Evolutionary conservation across 1,140 invertebrate species (phyloP), one percentile per base, ranked within the genome.

Genomic region (Yoshiicerus persimilis): DNA sequence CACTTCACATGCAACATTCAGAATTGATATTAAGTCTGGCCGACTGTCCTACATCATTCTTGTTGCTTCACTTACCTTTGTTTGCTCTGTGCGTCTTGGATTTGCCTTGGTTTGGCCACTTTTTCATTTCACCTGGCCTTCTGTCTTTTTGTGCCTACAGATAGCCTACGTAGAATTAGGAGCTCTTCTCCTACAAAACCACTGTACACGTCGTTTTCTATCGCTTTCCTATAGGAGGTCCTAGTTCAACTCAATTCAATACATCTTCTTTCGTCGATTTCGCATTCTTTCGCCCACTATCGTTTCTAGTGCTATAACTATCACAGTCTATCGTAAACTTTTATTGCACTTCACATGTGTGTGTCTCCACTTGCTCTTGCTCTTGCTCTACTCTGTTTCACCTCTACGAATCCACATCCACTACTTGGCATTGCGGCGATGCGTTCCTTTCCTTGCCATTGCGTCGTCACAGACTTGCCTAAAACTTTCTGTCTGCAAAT

Each of bases 401-500:
- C n/a, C 47, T 56, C 2, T 56, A 16, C 47, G n/a, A 5, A 56
- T n/a, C 13, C 47, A 56, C 20, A 56, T 4, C 47, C 47, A n/a
- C 27, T 70, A 70, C 64, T 25, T 70, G 27, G 23, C 64, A 70
- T 25, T 70, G 27, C 64, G 11, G 27, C 64, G 27, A 4, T 70
- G 27, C 64, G 27, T 70, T 70, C 4, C 0, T 38, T 80, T 38
- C 20, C 13, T 80, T 80, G 75, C 75, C 32, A 32, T 80, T 80
- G 30, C 75, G n/a, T 80, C 38, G 34, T 16, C 8, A 34, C 27
- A 13, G 32, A 80, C 75, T 80, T 80, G 32, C 75, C 30, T 80
- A 77, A 77, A 77, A 80, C 75, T 36, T 80, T n/a, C 32, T 80
- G 75, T 36, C 75, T 80, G 75, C 75, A 36, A 80, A 80, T 70